phyloP scores from a whole-genome alignment of 2,888 invertebrate species.

The Pardosa pseudoannulata region DNA sequence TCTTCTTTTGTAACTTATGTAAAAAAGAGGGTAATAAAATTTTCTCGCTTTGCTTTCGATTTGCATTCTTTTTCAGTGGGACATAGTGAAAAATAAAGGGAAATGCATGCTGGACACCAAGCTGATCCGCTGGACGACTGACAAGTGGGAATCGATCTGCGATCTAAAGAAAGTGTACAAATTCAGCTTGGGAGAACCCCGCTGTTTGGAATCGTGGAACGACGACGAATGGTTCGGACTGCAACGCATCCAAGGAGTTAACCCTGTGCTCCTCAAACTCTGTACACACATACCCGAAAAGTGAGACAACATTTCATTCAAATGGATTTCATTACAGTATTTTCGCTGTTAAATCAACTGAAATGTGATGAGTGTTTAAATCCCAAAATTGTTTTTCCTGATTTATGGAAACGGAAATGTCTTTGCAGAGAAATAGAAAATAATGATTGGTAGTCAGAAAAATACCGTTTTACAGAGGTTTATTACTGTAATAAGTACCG shows the following conservation, averaged over 20 bases:
- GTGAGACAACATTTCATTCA: slow-evolving; percentile 76
- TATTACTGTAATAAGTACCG: no score
- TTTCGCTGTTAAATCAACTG: no score
- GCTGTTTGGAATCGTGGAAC: slow-evolving; percentile 76
- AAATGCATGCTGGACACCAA: slow-evolving; percentile 73
- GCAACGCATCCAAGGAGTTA: slow-evolving; percentile 79
- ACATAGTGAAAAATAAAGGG: slow-evolving; percentile 75
- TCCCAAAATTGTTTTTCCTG: no score
- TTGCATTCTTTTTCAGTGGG: slow-evolving; percentile 74
- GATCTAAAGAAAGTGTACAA: slow-evolving; percentile 77
- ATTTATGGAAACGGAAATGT: no score
- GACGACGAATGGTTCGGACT: slow-evolving; percentile 79
- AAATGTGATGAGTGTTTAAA: no score
- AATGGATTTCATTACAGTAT: no score
- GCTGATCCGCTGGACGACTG: slow-evolving; percentile 75
- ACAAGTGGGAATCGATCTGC: slow-evolving; percentile 77
- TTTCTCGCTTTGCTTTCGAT: no score
- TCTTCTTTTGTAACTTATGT: no score
- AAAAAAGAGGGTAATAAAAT: no score
- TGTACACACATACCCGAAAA: slow-evolving; percentile 79
- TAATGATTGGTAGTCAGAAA: no score
- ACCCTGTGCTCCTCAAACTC: slow-evolving; percentile 78
- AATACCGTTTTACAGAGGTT: no score
- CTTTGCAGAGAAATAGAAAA: no score
- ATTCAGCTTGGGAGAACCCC: slow-evolving; percentile 75